Evolutionary conservation across 1,140 invertebrate genomes (phyloP).

Genomic region (Nilaparvata lugens): DNA sequence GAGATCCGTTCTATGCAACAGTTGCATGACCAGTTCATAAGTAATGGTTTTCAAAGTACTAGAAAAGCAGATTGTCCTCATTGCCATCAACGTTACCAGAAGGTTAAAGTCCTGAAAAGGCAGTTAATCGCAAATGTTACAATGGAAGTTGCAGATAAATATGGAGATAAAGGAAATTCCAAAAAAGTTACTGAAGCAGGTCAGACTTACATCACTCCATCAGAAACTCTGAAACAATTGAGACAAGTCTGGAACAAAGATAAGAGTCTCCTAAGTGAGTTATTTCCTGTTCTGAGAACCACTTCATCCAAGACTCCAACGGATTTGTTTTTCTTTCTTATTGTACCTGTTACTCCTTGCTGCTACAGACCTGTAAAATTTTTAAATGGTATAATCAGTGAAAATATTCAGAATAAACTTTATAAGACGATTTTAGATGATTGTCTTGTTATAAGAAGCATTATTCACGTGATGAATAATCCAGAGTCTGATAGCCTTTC

Average conservation of each 20-base stretch:
- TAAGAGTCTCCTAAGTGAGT: conserved; percentile 51
- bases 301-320: conserved; percentile 52
- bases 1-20: conserved; percentile 34
- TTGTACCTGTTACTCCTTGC: conserved; percentile 77
- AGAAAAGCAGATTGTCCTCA: conserved; percentile 49
- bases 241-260: conserved; percentile 69
- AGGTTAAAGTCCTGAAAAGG: conserved; percentile 28
- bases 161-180: conserved; percentile 5
- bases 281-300: conserved; percentile 61
- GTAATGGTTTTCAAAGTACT: conserved; percentile 43
- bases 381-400: conserved; percentile 58
- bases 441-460: conserved; percentile 48
- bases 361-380: conserved; percentile 72
- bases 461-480: conserved; percentile 51
- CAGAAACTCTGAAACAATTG: conserved; percentile 59
- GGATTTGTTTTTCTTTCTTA: conserved; percentile 82
- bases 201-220: conserved; percentile 38
- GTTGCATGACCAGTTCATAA: conserved; percentile 41
- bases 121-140: conserved; percentile 29
- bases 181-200: conserved; percentile 22
- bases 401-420: conserved; percentile 70
- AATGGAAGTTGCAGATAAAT: conserved; percentile 23
- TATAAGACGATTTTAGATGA: conserved; percentile 59
- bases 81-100: conserved; percentile 49
- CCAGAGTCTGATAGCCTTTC: conserved; percentile 36